Evolutionary conservation across 1,140 invertebrate genomes (phyloP).

Genomic region (Cyclargus thomasi): DNA sequence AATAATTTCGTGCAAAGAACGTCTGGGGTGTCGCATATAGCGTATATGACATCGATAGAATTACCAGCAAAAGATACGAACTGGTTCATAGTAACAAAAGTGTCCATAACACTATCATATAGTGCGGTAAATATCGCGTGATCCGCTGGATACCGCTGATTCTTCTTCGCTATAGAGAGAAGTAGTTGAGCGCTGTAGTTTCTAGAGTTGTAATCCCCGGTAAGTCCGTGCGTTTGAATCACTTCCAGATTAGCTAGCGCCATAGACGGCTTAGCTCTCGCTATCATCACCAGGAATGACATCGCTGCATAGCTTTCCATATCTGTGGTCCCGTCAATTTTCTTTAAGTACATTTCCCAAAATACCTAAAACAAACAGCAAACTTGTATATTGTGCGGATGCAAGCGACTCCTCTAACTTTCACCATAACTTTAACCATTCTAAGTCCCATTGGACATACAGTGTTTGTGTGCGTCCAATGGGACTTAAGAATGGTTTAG

Average conservation of each 20-base stretch:
- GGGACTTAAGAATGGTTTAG: no score
- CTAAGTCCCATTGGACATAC: no score
- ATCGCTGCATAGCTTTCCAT: slow-evolving; percentile 83
- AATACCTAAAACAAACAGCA: slow-evolving; percentile 78
- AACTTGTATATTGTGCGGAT: no score
- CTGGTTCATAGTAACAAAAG: slow-evolving; percentile 53
- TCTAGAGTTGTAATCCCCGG: slow-evolving; percentile 58
- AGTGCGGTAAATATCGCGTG: slow-evolving; percentile 53
- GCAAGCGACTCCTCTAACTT: no score
- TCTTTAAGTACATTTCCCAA: slow-evolving; percentile 88
- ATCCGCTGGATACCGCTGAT: slow-evolving; percentile 55
- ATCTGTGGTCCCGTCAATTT: slow-evolving; percentile 80
- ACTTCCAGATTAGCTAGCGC: slow-evolving; percentile 73
- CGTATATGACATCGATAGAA: slow-evolving; percentile 59
- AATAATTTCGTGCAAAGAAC: slow-evolving; percentile 54
- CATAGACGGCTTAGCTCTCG: slow-evolving; percentile 75
- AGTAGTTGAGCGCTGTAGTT: slow-evolving; percentile 57
- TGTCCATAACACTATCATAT: slow-evolving; percentile 55
- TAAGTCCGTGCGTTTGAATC: slow-evolving; percentile 72
- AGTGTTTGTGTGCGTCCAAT: no score
- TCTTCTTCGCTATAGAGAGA: slow-evolving; percentile 51
- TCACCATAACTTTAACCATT: no score
- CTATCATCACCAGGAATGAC: slow-evolving; percentile 83
- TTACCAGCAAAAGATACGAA: slow-evolving; percentile 59
- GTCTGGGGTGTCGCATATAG: slow-evolving; percentile 66